Base-by-base conservation (phyloP, 2,888 invertebrate species). In the Biston stratarius region DNA sequence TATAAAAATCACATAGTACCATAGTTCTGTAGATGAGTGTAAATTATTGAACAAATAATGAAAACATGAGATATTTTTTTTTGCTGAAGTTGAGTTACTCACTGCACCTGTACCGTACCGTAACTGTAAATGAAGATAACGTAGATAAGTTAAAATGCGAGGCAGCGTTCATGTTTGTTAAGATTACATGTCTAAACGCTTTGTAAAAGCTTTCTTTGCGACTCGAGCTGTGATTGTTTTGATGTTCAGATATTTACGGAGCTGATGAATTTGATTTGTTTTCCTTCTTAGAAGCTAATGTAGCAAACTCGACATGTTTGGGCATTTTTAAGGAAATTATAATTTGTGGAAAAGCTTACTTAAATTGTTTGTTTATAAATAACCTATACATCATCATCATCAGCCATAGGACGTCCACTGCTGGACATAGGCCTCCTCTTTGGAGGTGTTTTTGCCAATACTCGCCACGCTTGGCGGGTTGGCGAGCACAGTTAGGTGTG, bases 101-200 rank as follows among this genome's bases (percentile, higher is more conserved):
- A 6, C 7, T 36, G 15, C 5, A 45, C 42, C 1, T 34, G 34
- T 60, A 49, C 15, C 38, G 53, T 33, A 10, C 38, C 24, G 47
- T 67, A 55, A 59, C 67, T 60, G 67, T 68, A 64, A 64, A 68
- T 56, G 58, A 53, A 67, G 63, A 63, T 67, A 67, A 60, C 63
- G 12, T 61, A 61, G 67, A 68, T 68, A 64, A 56, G 60, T 64
- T 64, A 56, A 68, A 67, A 67, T 55, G 67, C 60, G 55, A 62
- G 24, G n/a, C 56, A 68, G 12, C 33, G 60, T 56, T 63, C 60
- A 33, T 62, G 67, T 68, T 63, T 55, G 55, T 47, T 53, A 56
- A 68, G 56, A 60, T 68, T 64, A 60, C 53, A 59, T 63, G 59
- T 63, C 53, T 67, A 55, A 67, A 62, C 24, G 55, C 59, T 67